These are phyloP conservation scores for Lasioglossum albipes DNA, from an alignment of 1,140 invertebrate genomes.

Conservation along the genomic window DNA sequence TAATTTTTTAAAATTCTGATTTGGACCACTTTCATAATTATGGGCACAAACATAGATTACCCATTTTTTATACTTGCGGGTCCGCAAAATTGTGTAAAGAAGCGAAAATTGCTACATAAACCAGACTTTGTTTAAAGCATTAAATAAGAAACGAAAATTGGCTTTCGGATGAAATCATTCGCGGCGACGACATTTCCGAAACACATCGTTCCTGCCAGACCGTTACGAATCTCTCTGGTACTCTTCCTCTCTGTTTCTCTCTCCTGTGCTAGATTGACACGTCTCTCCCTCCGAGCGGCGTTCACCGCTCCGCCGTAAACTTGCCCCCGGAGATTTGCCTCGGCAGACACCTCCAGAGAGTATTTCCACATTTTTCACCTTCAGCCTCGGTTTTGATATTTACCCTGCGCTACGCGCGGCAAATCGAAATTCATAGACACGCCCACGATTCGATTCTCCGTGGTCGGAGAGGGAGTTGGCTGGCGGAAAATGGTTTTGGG, in stretches of 20 bases:
- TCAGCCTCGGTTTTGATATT: conserved; percentile 30
- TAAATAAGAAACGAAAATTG: too few species aligned
- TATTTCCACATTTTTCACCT: conserved; percentile 47
- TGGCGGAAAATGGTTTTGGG: neutral
- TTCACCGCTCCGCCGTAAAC: conserved; percentile 37
- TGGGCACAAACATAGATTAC: too few species aligned
- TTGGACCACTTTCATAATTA: too few species aligned
- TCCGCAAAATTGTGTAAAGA: too few species aligned
- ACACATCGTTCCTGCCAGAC: neutral
- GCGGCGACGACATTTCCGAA: neutral
- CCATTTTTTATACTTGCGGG: too few species aligned
- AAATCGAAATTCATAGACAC: conserved; percentile 52
- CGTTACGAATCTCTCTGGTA: neutral
- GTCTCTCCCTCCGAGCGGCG: neutral
- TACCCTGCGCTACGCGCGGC: conserved; percentile 3
- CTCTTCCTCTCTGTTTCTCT: neutral
- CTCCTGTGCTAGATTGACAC: neutral
- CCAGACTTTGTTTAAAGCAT: too few species aligned
- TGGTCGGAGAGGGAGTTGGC: too few species aligned
- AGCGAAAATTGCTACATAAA: too few species aligned
- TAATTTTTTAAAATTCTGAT: too few species aligned
- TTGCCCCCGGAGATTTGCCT: conserved; percentile 43
- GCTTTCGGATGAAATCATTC: neutral
- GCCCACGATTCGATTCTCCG: conserved; percentile 36
- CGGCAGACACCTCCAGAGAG: conserved; percentile 17